Base-by-base conservation (phyloP, 2,797 vertebrate genomes). In the Pangasius larnaudii region DNA sequence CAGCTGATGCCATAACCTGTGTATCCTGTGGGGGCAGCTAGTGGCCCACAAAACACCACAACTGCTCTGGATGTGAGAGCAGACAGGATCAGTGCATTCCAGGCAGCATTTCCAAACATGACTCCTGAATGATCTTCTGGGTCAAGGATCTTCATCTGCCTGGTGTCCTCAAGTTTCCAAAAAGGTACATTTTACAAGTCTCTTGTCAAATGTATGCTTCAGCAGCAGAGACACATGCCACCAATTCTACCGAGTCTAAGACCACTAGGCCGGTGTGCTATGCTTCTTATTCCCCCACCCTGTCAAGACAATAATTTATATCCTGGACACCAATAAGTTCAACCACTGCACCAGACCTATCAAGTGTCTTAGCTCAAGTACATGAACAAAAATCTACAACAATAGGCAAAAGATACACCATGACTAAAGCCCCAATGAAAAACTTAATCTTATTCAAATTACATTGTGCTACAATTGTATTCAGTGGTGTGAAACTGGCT, bases 21-120 rank as follows among this genome's bases (percentile, higher is more conserved):
- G 53, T 56, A 91, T 92, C 86, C 89, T 88, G 42, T 74, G n/a
- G 77, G 61, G 86, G 56, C 77, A 85, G 83, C 81, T 83, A 86
- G 86, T 81, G 30, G 67, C 84, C 59, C n/a, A 56, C 75, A 86
- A 88, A 86, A 72, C 85, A 87, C 74, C 49, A 56, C n/a, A 59
- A 77, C 77, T 88, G 89, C 84, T 78, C 81, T 85, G 86, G 82
- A 59, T 18, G 30, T 19, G 51, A 67, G 88, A 85, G 78, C 42
- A 78, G 2, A 19, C 39, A 56, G 42, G 65, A 90, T 91, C 75
- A 78, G 91, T 89, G 30, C 9, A 42, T 83, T 85, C 56, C 78
- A 74, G 13, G 30, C 46, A 33, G 5, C 14, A 74, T 27, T 85
- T 85, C 65, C 13, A 85, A 85, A 59, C 71, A 24, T 58, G 77